phyloP scores from a whole-genome alignment of 2,888 invertebrate genomes.

The Agrilus cyanescens region DNA sequence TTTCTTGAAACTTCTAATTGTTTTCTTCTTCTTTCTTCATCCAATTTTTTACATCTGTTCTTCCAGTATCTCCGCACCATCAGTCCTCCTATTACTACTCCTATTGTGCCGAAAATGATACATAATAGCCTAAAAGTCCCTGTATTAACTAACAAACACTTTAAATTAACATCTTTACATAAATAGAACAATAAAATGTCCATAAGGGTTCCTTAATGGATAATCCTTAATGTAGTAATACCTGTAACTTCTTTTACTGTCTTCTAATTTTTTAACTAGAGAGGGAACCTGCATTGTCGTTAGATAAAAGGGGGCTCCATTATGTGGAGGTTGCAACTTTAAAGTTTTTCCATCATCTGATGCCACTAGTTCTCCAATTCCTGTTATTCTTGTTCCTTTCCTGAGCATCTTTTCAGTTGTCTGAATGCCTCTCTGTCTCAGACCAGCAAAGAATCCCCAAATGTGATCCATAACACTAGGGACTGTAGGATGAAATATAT shows the following conservation, averaged over 20 bases:
- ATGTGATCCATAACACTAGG: constrained; percentile 68
- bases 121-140: constrained; percentile 36
- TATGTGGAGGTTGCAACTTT: constrained; percentile 60
- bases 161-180: constrained; percentile 3
- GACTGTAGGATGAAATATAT: constrained; percentile 68
- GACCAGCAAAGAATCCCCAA: constrained; percentile 76
- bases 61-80: constrained; percentile 39
- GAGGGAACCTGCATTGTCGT: constrained; percentile 69
- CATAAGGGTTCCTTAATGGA: too few relatives aligned
- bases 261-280: constrained; percentile 59
- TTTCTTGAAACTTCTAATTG: constrained; percentile 54
- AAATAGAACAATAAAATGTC: constrained; percentile 1
- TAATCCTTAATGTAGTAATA: constrained; percentile 25
- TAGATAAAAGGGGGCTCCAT: constrained; percentile 62
- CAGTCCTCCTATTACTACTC: constrained; percentile 39
- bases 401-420: constrained; percentile 79
- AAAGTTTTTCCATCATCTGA: constrained; percentile 48
- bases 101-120: constrained; percentile 43
- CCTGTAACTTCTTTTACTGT: constrained; percentile 58
- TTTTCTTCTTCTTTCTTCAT: constrained; percentile 45
- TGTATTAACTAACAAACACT: constrained; percentile 3
- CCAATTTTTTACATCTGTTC: constrained; percentile 39
- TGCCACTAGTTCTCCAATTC: constrained; percentile 62
- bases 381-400: constrained; percentile 68
- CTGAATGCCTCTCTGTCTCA: constrained; percentile 72